A percentile compares a stretch with the other conserved stretches of the same genome.
phyloP scores from a whole-genome alignment of 2,888 invertebrate species.

The Habrosyne pyritoides region DNA sequence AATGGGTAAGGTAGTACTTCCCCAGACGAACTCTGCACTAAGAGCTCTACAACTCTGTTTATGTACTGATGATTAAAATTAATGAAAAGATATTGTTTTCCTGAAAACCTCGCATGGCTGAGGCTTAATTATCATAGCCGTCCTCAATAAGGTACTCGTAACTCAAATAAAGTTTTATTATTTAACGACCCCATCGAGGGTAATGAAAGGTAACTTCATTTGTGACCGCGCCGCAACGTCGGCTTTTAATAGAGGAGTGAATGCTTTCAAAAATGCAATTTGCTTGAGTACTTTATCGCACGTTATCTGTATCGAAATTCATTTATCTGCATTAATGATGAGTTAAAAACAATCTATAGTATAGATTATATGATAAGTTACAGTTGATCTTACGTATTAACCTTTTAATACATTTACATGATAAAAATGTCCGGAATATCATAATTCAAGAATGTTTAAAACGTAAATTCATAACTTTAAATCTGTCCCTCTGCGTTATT shows the following conservation, averaged over 20 bases:
- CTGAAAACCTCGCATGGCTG: background rate
- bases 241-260: constrained; percentile 28
- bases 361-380: too few relatives aligned
- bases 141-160: constrained; percentile 31
- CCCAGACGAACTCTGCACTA: too few relatives aligned
- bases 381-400: too few relatives aligned
- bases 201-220: constrained; percentile 63
- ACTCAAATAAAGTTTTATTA: constrained; percentile 52
- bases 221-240: constrained; percentile 22
- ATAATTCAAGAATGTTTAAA: background rate
- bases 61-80: too few relatives aligned
- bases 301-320: background rate
- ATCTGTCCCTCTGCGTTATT: background rate
- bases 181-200: constrained; percentile 55
- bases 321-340: background rate
- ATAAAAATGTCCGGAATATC: background rate
- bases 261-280: constrained; percentile 13
- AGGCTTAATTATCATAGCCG: constrained; percentile 35
- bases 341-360: background rate
- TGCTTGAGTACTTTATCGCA: constrained; percentile 10
- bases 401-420: background rate
- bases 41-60: too few relatives aligned
- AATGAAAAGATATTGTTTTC: background rate
- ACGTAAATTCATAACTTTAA: background rate
- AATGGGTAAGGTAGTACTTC: too few relatives aligned